phyloP scores from a whole-genome alignment of 2,888 invertebrate species.

The Lutraria lutraria region DNA sequence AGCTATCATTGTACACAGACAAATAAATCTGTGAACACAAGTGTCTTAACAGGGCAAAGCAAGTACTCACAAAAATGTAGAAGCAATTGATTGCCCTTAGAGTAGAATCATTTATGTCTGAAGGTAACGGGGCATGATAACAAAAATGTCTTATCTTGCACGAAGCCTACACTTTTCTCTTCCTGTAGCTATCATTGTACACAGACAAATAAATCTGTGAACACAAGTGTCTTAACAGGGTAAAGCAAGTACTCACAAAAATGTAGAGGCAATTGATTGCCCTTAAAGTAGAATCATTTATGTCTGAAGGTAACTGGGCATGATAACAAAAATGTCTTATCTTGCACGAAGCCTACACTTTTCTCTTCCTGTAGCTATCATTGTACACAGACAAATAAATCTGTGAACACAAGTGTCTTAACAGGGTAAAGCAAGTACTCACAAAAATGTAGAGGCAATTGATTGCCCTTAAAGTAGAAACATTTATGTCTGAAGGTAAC shows the following conservation, averaged over 20 bases:
- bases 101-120: conserved; percentile 20
- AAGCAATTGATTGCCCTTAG: too few species aligned
- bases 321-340: conserved; percentile 14
- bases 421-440: too few species aligned
- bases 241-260: too few species aligned
- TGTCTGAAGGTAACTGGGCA: conserved; percentile 27
- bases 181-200: conserved; percentile 65
- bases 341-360: conserved; percentile 65
- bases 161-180: conserved; percentile 65
- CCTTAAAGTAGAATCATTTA: too few species aligned
- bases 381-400: conserved; percentile 51
- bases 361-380: conserved; percentile 66
- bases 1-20: conserved; percentile 61
- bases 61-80: too few species aligned
- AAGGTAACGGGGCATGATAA: too few species aligned
- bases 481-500: conserved; percentile 65
- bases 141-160: too few species aligned
- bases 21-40: conserved; percentile 61
- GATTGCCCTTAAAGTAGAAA: too few species aligned
- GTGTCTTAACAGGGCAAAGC: conserved; percentile 67
- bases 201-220: conserved; percentile 44
- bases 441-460: not conserved
- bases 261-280: too few species aligned
- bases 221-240: conserved; percentile 72
- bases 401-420: conserved; percentile 5